Conservation (phyloP, 1,140 invertebrate species). For the Brachionus paranguensis region DNA sequence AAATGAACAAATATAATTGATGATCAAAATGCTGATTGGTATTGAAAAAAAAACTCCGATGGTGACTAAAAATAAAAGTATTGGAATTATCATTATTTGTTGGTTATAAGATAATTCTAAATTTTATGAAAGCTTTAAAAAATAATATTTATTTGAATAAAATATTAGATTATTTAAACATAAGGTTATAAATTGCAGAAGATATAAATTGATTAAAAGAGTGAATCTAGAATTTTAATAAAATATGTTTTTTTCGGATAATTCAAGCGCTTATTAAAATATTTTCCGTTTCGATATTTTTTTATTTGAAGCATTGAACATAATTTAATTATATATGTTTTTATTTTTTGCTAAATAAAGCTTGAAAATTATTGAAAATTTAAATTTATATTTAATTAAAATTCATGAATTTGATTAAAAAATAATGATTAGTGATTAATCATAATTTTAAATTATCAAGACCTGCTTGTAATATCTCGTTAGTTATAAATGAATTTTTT, state of each 20-base stretch:
- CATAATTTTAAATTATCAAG: no score
- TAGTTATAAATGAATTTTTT: no score
- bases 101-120: neutral
- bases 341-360: no score
- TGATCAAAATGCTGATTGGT: neutral
- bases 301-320: no score
- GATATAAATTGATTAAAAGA: neutral
- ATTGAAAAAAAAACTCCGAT: neutral
- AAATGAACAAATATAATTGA: neutral
- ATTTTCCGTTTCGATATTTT: neutral
- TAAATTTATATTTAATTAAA: neutral
- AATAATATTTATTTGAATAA: neutral
- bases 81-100: neutral
- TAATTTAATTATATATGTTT: no score
- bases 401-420: neutral
- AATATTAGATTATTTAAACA: neutral
- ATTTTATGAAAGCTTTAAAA: neutral
- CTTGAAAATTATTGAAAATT: no score
- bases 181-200: neutral
- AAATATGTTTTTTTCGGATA: neutral
- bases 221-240: neutral
- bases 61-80: neutral
- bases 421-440: no score
- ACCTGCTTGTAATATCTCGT: no score
- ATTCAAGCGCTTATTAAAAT: neutral